Percentiles rank a stretch among this genome's conserved stretches.
These are phyloP conservation scores for Paralvinella palmiformis DNA, from an alignment of 1,140 invertebrate species.

Conservation along the genomic window DNA sequence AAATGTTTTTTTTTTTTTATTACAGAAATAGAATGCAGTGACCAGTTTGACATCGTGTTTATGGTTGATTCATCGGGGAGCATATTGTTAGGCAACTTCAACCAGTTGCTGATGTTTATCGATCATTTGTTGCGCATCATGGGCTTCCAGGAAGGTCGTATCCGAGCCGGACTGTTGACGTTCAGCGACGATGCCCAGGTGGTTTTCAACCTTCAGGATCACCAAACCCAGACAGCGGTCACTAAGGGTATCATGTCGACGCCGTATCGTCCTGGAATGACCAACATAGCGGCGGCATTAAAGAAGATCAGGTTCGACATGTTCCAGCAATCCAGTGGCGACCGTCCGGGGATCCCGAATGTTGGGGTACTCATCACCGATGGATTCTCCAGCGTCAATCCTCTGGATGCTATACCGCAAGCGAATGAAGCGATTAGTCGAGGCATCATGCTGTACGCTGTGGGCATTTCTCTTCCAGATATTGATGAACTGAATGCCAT, in stretches of 20 bases:
- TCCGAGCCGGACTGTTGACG: not conserved
- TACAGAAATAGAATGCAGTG: constrained; percentile 3
- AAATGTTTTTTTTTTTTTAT: not conserved
- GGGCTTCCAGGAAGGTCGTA: not conserved
- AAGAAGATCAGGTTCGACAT: constrained; percentile 4
- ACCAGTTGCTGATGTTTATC: constrained; percentile 11
- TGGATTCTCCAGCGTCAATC: constrained; percentile 6
- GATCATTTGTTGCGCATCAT: not conserved
- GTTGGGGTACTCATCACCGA: constrained; percentile 15
- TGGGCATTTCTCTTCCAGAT: not conserved
- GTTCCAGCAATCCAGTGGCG: constrained; percentile 13
- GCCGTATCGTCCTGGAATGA: not conserved
- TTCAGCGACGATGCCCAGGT: not conserved
- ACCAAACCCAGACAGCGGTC: not conserved
- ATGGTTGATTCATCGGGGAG: constrained; percentile 14
- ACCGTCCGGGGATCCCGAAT: constrained; percentile 16
- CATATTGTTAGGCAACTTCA: constrained; percentile 1
- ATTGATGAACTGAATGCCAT: not conserved
- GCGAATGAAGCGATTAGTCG: not conserved
- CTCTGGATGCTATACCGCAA: not conserved
- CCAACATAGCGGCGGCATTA: constrained; percentile 13
- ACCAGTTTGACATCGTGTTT: constrained; percentile 10
- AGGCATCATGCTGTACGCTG: not conserved
- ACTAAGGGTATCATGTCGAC: constrained; percentile 10
- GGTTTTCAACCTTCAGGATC: not conserved